Conservation (phyloP, 2,113 vertebrate species). For the Athene noctua region DNA sequence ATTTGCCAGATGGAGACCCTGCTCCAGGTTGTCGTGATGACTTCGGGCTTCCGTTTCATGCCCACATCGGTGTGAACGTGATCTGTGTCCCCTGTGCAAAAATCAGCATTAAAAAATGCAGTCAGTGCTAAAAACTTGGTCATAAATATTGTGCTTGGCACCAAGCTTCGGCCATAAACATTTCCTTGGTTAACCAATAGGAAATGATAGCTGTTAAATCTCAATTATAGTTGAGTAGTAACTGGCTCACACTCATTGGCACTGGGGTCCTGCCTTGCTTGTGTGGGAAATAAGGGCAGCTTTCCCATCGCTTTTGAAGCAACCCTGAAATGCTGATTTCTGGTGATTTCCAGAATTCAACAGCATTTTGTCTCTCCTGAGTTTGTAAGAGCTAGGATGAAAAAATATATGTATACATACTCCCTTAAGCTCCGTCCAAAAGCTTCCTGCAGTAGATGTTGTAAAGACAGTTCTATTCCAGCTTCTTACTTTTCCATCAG, state of each 20-base stretch:
- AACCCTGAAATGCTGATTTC: background rate
- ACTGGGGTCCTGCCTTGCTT: background rate
- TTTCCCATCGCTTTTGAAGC: slow-evolving; percentile 19
- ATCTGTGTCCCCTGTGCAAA: background rate
- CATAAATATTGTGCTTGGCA: slow-evolving; percentile 66
- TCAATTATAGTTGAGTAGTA: slow-evolving; percentile 50
- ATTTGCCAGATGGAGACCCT: background rate
- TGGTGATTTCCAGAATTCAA: background rate
- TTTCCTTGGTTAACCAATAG: slow-evolving; percentile 63
- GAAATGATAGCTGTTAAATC: slow-evolving; percentile 60
- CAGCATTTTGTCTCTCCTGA: background rate
- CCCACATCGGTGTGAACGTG: background rate
- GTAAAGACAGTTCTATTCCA: background rate
- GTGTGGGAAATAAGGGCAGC: background rate
- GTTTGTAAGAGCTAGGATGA: background rate
- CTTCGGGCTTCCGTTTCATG: background rate
- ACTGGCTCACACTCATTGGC: slow-evolving; percentile 37
- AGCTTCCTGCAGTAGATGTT: background rate
- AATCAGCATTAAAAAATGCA: background rate
- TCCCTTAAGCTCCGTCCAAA: background rate
- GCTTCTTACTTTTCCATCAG: background rate
- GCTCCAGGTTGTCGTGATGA: background rate
- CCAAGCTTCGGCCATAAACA: slow-evolving; percentile 53
- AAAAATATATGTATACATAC: background rate
- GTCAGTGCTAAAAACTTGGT: slow-evolving; percentile 28